Base-by-base conservation (phyloP, 2,113 vertebrate species). In the Okapia johnstoni region DNA sequence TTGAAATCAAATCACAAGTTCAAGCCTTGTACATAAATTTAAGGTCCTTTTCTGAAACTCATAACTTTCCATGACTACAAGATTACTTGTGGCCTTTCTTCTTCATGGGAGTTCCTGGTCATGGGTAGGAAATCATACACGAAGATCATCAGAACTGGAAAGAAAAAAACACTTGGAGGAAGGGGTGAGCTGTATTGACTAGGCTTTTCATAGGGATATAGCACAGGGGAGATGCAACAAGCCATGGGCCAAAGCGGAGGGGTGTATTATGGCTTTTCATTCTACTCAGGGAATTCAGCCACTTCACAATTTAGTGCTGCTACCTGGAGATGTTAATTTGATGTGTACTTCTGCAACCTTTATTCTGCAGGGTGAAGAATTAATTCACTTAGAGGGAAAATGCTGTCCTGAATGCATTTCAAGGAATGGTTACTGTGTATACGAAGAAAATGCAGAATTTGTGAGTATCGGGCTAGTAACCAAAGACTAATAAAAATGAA, bases 351-450 rank as follows among this genome's bases (percentile, higher is more conserved):
- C 89, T 96, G 90, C 85, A 94, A 52, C 84, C 93, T 88, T 96
- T 94, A 60, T 93, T 98, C 97, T 52, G 25, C 97, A 99, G 99
- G 99, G 99, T 55, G 99, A 99, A 95, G 99, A 99, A 97, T 98
- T 99, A 88, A 96, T 99, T 96, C 99, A 99, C 95, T 98, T 99
- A 40, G 97, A 98, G 52, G 99, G 98, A 66, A 99, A 99, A 97
- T 99, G 99, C 97, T 99, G 99, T 96, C 99, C 99, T 17, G 99
- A 99, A 98, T 99, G 99, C 97, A 98, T 99, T 84, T 97, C 99
- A 4, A 96, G 87, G 13, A 99, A 81, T 52, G 96, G 98, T 10
- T 93, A 97, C 93, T 99, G 99, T 98, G 93, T 99, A 93, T 98
- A 99, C 96, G 95, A 99, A 91, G 99, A 98, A 28, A 98, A 98